Conservation (phyloP, 2,113 vertebrate genomes). For the Urocitellus parryii region DNA sequence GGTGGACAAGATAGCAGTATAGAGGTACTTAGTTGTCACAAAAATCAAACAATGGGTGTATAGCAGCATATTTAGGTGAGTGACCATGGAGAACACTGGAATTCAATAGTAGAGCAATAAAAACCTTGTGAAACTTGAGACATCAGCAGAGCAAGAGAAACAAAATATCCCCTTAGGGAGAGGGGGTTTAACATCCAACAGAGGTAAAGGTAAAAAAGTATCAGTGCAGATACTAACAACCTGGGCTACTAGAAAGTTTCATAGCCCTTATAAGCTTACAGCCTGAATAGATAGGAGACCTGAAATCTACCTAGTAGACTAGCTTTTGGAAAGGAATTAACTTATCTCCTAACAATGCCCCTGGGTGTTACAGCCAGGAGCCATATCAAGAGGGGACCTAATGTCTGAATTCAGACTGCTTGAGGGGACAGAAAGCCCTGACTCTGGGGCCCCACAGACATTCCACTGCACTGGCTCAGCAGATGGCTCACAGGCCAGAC, state of each 20-base stretch:
- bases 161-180: not conserved
- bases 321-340: not conserved
- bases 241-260: not conserved
- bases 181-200: not conserved
- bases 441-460: not conserved
- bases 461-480: not conserved
- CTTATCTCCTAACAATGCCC: not conserved
- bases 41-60: not conserved
- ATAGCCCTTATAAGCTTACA: not conserved
- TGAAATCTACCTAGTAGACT: not conserved
- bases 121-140: not conserved
- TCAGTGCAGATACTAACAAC: not conserved
- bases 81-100: not conserved
- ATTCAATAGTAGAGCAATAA: not conserved
- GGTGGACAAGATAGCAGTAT: not conserved
- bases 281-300: not conserved
- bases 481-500: not conserved
- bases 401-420: not conserved
- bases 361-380: not conserved
- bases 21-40: not conserved
- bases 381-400: not conserved
- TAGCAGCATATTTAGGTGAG: not conserved
- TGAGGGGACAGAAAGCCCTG: not conserved
- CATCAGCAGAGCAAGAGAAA: not conserved
- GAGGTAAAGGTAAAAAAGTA: too few species aligned